Percentiles rank a stretch among this genome's conserved stretches.
Evolutionary conservation across 2,888 invertebrate species (phyloP).

Genomic region (Eurois occulta): DNA sequence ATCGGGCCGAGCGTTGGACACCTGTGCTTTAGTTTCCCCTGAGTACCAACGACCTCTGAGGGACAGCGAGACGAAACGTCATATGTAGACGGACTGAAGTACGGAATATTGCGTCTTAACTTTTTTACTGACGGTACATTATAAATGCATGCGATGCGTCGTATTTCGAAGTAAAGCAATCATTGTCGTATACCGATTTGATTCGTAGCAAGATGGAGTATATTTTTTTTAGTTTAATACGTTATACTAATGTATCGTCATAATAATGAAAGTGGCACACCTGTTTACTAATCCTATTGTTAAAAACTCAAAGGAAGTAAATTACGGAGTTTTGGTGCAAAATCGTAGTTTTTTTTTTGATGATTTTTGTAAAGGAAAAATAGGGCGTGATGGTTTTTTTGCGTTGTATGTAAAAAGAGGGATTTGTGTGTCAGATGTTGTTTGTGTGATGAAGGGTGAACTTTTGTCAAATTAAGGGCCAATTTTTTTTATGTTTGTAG

Average conservation of each 20-base stretch:
- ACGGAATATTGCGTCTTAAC: conserved; percentile 74
- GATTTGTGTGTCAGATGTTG: conserved; percentile 32
- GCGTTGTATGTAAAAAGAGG: conserved; percentile 37
- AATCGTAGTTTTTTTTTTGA: conserved; percentile 70
- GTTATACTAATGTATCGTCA: conserved; percentile 88
- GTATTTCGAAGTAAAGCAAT: conserved; percentile 87
- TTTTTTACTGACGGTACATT: conserved; percentile 68
- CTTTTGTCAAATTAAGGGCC: conserved; percentile 30
- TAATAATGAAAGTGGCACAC: conserved; percentile 88
- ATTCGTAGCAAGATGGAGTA: conserved; percentile 86
- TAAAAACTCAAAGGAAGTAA: conserved; percentile 77
- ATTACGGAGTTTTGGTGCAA: conserved; percentile 77
- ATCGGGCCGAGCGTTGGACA: conserved; percentile 89
- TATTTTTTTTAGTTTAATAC: conserved; percentile 83
- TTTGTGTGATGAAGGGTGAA: conserved; percentile 53
- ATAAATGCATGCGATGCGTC: conserved; percentile 78
- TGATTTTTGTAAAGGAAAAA: conserved; percentile 43
- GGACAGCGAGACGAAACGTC: conserved; percentile 76
- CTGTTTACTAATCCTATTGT: conserved; percentile 88
- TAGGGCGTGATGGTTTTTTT: conserved; percentile 56
- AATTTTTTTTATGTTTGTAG: conserved; percentile 7
- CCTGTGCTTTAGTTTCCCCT: conserved; percentile 91
- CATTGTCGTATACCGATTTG: conserved; percentile 90
- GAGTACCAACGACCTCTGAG: conserved; percentile 90
- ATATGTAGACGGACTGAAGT: conserved; percentile 71